A percentile compares a stretch with the other conserved stretches of the same genome.
phyloP scores from a whole-genome alignment of 2,888 invertebrate genomes.

The Hypomecis atomaria region DNA sequence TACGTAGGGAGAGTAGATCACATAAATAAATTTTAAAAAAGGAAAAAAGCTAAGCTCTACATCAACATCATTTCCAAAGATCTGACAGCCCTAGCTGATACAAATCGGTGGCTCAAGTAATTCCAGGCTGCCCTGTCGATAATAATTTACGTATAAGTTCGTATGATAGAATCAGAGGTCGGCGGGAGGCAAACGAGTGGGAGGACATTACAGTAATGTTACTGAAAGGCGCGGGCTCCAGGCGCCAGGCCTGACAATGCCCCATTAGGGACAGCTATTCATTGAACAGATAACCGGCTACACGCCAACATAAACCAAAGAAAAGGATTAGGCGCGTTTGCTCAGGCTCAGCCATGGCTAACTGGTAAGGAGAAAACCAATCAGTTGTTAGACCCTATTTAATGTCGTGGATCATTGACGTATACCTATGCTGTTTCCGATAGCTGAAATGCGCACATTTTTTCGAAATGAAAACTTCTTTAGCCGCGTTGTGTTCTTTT shows the following conservation, averaged over 20 bases:
- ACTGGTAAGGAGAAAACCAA: constrained; percentile 26
- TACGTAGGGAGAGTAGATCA: too few species aligned
- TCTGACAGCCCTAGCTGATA: constrained; percentile 10
- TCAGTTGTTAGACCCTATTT: constrained; percentile 16
- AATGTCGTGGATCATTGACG: constrained; percentile 1
- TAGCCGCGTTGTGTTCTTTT: too few species aligned
- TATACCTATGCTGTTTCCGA: too few species aligned
- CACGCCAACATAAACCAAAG: constrained; percentile 35
- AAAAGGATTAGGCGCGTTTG: constrained; percentile 37
- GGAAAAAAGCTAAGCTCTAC: background rate
- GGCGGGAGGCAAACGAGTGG: constrained; percentile 53
- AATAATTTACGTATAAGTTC: constrained; percentile 31
- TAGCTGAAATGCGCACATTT: too few species aligned
- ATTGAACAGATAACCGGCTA: constrained; percentile 45
- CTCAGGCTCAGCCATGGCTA: constrained; percentile 19
- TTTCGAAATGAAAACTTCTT: too few species aligned
- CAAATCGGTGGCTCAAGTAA: constrained; percentile 17
- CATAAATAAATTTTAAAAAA: too few species aligned
- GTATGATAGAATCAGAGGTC: constrained; percentile 47
- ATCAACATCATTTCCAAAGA: background rate
- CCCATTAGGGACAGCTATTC: constrained; percentile 58
- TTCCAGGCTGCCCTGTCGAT: constrained; percentile 27
- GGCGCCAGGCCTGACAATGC: constrained; percentile 62
- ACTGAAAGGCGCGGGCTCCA: constrained; percentile 50
- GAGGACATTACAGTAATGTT: constrained; percentile 58